Evolutionary conservation across 2,797 vertebrate genomes (phyloP), one percentile per base, ranked within the genome.

Genomic region (Gymnothorax reevesii): DNA sequence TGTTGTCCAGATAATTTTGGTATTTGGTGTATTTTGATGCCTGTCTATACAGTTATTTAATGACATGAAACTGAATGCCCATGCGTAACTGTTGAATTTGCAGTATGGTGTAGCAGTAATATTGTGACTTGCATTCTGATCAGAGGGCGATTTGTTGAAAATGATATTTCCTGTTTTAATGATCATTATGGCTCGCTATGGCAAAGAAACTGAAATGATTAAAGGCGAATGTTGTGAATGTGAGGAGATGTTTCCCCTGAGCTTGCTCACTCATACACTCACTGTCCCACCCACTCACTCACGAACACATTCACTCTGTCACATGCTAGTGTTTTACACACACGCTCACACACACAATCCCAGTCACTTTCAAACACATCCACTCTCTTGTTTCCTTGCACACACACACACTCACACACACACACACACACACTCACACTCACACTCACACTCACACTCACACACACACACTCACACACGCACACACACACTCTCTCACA

Each of bases 401-500:
- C 83, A 64, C 83, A 64, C 59, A 64, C 83, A 49, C 83, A 42
- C 57, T 64, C 57, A 83, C 57, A 83, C 83, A 84, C 83, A 84
- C 83, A 62, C 83, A 49, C 25, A 64, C 83, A 64, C 57, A 84
- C 59, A 20, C 83, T 25, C 66, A n/a, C 20, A 73, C 52, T 27
- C 25, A n/a, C 2, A 3, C 83, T 57, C 55, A 79, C 75, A 42
- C 75, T 0, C 75, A 79, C 75, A 42, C 75, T 33, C 57, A 57
- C 57, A 57, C 57, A 57, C 57, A 60, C 59, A 17, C 12, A 3
- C 59, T 13, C n/a, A 69, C 52, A 42, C 80, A 83, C 82, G 8
- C 54, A 27, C 20, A 84, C 82, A 87, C 87, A 62, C 57, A 80
- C 27, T n/a, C 52, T 60, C 85, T n/a, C 91, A 84, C 93, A 92